Conservation (phyloP, 2,113 vertebrate genomes). For the Triplophysa siluroides region DNA sequence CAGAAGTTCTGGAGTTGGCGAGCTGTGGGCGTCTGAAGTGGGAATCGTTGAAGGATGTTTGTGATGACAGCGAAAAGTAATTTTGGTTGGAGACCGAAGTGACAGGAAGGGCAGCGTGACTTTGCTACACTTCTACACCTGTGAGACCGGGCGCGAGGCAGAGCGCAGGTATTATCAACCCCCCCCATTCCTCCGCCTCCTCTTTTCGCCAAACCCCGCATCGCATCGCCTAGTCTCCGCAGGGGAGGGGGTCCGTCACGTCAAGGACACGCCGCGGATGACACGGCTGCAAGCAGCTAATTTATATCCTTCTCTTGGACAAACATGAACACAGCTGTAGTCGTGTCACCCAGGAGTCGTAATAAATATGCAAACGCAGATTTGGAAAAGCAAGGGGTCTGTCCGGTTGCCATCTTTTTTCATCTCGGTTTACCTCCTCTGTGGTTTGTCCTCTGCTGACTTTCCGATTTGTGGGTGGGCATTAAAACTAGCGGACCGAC, state of each 20-base stretch:
- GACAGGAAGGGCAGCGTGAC: conserved; percentile 52
- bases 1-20: conserved; percentile 12
- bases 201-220: conserved; percentile 21
- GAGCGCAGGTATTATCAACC: conserved; percentile 37
- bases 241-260: conserved; percentile 27
- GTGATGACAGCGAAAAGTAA: conserved; percentile 34
- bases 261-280: conserved; percentile 54
- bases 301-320: conserved; percentile 44
- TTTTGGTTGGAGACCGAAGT: conserved; percentile 47
- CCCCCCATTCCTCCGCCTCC: conserved; percentile 15
- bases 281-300: conserved; percentile 45
- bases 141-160: conserved; percentile 24
- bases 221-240: not conserved
- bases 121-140: conserved; percentile 47
- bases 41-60: conserved; percentile 23
- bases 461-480: conserved; percentile 35
- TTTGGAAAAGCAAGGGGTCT: not conserved
- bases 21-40: conserved; percentile 25
- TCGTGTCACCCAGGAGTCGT: conserved; percentile 43
- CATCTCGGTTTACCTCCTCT: conserved; percentile 26
- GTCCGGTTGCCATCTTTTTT: conserved; percentile 2
- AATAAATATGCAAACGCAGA: conserved; percentile 50
- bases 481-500: conserved; percentile 51
- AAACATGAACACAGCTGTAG: conserved; percentile 42
- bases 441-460: conserved; percentile 31